Conservation (phyloP, 2,888 invertebrate species). For the Caenorhabditis doughertyi region DNA sequence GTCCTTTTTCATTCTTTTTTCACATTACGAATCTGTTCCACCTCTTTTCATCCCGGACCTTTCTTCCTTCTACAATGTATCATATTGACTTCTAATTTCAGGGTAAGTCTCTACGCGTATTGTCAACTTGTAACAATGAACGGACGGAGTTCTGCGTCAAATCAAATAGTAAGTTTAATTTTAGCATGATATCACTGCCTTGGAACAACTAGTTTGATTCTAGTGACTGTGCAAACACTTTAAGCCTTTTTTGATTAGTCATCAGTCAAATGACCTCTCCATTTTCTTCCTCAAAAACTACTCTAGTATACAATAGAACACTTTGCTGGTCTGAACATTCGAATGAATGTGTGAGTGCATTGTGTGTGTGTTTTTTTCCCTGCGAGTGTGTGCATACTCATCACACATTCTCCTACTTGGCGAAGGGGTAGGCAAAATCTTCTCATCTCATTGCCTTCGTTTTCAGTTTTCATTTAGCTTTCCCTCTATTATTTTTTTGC, state of each 20-base stretch:
- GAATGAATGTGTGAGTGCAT: slow-evolving; percentile 42
- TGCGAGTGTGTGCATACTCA: slow-evolving; percentile 37
- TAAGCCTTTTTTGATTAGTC: slow-evolving; percentile 50
- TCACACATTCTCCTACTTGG: slow-evolving; percentile 20
- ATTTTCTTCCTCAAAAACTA: not conserved
- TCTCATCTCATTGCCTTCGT: slow-evolving; percentile 28
- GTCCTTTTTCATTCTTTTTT: slow-evolving; percentile 18
- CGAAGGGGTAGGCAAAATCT: not conserved
- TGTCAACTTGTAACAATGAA: not conserved
- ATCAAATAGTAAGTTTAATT: slow-evolving; percentile 7
- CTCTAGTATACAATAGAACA: slow-evolving; percentile 10
- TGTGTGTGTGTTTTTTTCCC: slow-evolving; percentile 6
- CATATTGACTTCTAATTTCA: slow-evolving; percentile 1
- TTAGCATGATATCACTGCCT: slow-evolving; percentile 6
- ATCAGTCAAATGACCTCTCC: slow-evolving; percentile 53
- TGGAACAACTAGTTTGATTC: slow-evolving; percentile 3
- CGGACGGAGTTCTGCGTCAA: not conserved
- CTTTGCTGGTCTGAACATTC: not conserved
- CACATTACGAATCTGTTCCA: slow-evolving; percentile 3
- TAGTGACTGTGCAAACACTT: slow-evolving; percentile 32
- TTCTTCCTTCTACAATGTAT: not conserved
- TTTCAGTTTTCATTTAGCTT: not conserved
- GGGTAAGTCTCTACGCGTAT: not conserved
- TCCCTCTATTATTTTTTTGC: not conserved
- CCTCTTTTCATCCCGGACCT: not conserved